Percentiles rank a stretch among this genome's conserved stretches.
These are phyloP conservation scores for Vicugna pacos DNA, from an alignment of 2,113 vertebrate species.

Conservation along the genomic window DNA sequence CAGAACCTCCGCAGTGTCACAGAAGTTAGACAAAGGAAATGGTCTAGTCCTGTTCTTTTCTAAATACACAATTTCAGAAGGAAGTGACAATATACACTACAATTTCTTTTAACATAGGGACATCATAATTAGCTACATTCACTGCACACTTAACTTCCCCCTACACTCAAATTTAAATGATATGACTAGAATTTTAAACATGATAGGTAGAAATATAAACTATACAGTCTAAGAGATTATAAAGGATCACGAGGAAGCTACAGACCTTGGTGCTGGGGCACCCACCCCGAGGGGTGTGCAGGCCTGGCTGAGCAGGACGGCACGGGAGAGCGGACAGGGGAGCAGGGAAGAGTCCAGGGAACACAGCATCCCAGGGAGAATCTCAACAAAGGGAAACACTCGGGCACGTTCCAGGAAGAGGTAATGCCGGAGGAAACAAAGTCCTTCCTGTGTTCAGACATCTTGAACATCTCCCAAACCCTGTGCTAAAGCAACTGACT, in stretches of 20 bases:
- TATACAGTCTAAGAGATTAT: too few species aligned
- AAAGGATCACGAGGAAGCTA: neutral
- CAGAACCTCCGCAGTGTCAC: neutral
- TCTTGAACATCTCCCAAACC: neutral
- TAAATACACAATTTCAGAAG: neutral
- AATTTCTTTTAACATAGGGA: neutral
- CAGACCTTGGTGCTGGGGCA: neutral
- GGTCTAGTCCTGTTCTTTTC: neutral
- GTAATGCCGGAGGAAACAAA: neutral
- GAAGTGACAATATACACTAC: neutral
- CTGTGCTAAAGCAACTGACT: neutral
- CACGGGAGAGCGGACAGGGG: too few species aligned
- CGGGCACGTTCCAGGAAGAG: neutral
- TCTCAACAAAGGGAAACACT: neutral
- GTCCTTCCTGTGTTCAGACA: neutral
- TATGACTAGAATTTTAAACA: neutral
- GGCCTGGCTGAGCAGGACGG: accelerated
- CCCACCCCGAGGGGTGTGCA: neutral
- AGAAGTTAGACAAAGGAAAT: neutral
- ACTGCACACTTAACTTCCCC: neutral
- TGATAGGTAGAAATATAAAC: neutral
- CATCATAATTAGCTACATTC: neutral
- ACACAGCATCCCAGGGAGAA: neutral
- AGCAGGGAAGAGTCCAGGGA: neutral
- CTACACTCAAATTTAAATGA: neutral